Evolutionary conservation across 1,140 invertebrate genomes (phyloP).

Genomic region (Leptopilina clavipes): DNA sequence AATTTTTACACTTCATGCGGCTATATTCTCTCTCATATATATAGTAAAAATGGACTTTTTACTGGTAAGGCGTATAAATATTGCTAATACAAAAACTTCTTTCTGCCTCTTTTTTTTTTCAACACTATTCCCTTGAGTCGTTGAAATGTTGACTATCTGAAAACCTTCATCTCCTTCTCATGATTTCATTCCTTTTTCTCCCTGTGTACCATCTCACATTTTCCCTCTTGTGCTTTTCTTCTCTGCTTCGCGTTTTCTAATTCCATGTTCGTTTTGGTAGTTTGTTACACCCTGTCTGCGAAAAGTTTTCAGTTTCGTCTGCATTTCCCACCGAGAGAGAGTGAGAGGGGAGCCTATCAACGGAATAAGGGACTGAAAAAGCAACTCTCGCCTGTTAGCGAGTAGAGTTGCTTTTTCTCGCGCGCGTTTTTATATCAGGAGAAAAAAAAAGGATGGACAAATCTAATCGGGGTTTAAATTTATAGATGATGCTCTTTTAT

Average conservation of each 20-base stretch:
- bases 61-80: background rate
- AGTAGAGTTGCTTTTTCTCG: slow-evolving; percentile 35
- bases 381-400: background rate
- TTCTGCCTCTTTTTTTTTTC: slow-evolving; percentile 9
- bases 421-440: background rate
- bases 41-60: background rate
- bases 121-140: background rate
- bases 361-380: background rate
- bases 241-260: background rate
- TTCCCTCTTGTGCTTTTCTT: slow-evolving; percentile 11
- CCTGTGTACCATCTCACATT: background rate
- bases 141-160: slow-evolving; percentile 31
- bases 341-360: background rate
- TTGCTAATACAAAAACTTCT: background rate
- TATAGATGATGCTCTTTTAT: too few relatives aligned
- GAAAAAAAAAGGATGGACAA: background rate
- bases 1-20: too few relatives aligned
- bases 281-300: slow-evolving; percentile 20
- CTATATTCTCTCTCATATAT: too few relatives aligned
- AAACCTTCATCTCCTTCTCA: slow-evolving; percentile 5
- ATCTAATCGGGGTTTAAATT: background rate
- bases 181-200: background rate
- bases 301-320: slow-evolving; percentile 21
- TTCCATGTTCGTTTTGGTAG: slow-evolving; percentile 36
- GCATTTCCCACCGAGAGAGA: background rate